phyloP scores from a whole-genome alignment of 2,797 vertebrate genomes.

The Poliocrania exsul region DNA sequence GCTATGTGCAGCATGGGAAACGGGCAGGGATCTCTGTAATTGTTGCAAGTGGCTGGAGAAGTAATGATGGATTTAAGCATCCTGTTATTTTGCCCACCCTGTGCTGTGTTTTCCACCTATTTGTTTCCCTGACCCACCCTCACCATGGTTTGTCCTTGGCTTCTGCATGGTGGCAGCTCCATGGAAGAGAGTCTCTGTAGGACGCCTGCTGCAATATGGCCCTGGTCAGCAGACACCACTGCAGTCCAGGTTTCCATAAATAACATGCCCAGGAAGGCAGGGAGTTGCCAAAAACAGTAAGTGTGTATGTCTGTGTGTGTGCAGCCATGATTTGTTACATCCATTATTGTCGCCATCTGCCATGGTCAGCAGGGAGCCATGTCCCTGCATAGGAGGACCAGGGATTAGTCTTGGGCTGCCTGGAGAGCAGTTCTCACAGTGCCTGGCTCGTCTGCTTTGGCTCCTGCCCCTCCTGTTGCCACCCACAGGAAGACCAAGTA shows the following conservation, averaged over 20 bases:
- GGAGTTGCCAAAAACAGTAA: not conserved
- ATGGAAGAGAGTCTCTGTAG: not conserved
- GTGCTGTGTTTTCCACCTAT: not conserved
- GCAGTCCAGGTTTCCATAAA: not conserved
- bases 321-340: not conserved
- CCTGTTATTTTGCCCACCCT: not conserved
- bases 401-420: not conserved
- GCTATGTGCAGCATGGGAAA: rapidly evolving
- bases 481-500: rapidly evolving
- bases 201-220: not conserved
- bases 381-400: not conserved
- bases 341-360: rapidly evolving
- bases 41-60: not conserved
- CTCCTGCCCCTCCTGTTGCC: not conserved
- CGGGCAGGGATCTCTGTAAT: not conserved
- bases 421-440: not conserved
- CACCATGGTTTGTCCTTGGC: not conserved
- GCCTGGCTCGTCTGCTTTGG: not conserved
- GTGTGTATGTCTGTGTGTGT: no score
- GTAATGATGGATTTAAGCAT: not conserved
- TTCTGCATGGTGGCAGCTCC: not conserved
- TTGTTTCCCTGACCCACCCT: not conserved
- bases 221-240: not conserved
- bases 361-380: rapidly evolving
- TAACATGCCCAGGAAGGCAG: not conserved